Evolutionary conservation across 2,888 invertebrate genomes (phyloP).

Genomic region (Macaria notata): DNA sequence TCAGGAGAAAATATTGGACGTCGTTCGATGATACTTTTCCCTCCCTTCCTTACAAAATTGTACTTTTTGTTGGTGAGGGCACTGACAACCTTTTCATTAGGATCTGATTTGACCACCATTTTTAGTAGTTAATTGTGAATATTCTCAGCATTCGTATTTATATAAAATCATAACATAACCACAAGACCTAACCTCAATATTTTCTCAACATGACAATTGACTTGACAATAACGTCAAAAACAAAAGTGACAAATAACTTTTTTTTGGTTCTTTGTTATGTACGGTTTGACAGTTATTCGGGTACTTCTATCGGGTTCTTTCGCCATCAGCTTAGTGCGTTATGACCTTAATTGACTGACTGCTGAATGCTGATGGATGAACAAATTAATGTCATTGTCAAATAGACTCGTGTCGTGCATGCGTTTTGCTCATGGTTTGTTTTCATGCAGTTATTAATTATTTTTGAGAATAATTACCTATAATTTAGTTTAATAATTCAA

Average conservation of each 20-base stretch:
- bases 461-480: not conserved
- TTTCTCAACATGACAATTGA: not conserved
- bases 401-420: slow-evolving; percentile 7
- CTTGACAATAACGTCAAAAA: no score
- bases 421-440: slow-evolving; percentile 2
- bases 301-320: no score
- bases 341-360: no score
- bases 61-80: slow-evolving; percentile 45
- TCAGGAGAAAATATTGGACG: slow-evolving; percentile 73
- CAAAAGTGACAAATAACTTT: no score
- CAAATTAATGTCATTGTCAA: slow-evolving; percentile 1
- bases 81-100: slow-evolving; percentile 28
- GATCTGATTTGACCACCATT: slow-evolving; percentile 58
- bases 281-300: no score
- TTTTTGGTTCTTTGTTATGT: no score
- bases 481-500: not conserved
- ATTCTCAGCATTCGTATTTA: no score
- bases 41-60: slow-evolving; percentile 68
- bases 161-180: slow-evolving; percentile 15
- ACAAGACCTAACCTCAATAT: slow-evolving; percentile 57
- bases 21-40: slow-evolving; percentile 72
- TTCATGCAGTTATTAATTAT: not conserved
- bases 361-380: no score
- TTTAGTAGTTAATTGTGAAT: slow-evolving; percentile 25
- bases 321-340: no score